Conservation (phyloP, 2,888 invertebrate genomes). For the Altica lythri region DNA sequence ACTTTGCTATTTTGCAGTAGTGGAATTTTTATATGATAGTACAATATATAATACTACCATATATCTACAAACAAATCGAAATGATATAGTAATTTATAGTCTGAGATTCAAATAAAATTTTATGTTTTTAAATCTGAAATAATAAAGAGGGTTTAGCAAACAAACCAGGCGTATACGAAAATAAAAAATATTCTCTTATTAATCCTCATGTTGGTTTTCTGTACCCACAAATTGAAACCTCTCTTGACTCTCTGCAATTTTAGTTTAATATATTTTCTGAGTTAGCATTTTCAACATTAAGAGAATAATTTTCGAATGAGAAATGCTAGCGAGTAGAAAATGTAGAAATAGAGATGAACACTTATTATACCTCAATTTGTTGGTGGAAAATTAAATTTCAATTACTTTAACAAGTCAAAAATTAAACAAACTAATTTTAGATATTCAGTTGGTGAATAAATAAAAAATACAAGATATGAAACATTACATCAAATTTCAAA, state of each 20-base stretch:
- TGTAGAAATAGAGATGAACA: too few species aligned
- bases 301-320: slow-evolving; percentile 3
- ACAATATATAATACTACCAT: too few species aligned
- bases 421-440: too few species aligned
- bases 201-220: slow-evolving; percentile 10
- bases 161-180: slow-evolving; percentile 1
- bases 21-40: too few species aligned
- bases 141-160: neutral
- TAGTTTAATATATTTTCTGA: slow-evolving; percentile 5
- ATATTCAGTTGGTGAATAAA: too few species aligned
- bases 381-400: neutral
- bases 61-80: neutral
- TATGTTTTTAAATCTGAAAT: too few species aligned
- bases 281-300: neutral
- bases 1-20: too few species aligned
- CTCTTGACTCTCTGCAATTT: neutral
- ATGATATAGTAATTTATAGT: neutral
- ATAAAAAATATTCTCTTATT: slow-evolving; percentile 6
- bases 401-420: neutral
- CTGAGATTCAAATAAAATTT: neutral
- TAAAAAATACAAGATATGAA: too few species aligned
- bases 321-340: too few species aligned
- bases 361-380: neutral
- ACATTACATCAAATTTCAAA: too few species aligned
- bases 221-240: slow-evolving; percentile 8